Conservation (phyloP, 2,888 invertebrate genomes). For the Tubulanus polymorphus region DNA sequence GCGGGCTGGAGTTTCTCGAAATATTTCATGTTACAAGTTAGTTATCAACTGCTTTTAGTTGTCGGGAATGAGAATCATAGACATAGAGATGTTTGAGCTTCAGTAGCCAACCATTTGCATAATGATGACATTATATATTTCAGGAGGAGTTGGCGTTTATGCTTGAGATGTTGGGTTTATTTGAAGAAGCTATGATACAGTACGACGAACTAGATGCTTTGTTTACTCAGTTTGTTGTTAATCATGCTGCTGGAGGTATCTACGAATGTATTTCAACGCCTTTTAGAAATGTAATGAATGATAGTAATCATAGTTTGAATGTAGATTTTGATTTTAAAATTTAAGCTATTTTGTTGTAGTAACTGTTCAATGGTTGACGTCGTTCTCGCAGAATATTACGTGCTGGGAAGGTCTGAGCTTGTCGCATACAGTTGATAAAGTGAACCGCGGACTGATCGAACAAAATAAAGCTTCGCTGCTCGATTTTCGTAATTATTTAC, state of each 20-base stretch:
- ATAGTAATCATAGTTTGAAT: not conserved
- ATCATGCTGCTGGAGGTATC: slow-evolving; percentile 75
- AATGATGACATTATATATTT: slow-evolving; percentile 5
- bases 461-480: slow-evolving; percentile 67
- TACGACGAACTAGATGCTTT: slow-evolving; percentile 96
- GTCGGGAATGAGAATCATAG: no score
- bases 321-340: no score
- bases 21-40: slow-evolving; percentile 86
- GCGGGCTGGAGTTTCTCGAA: slow-evolving; percentile 90
- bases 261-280: not conserved
- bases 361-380: slow-evolving; percentile 77
- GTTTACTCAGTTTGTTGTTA: slow-evolving; percentile 92
- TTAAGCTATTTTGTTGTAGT: no score
- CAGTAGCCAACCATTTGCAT: no score
- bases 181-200: slow-evolving; percentile 91
- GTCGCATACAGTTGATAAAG: slow-evolving; percentile 41
- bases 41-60: no score
- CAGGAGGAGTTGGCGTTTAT: slow-evolving; percentile 94
- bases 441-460: slow-evolving; percentile 45
- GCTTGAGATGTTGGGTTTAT: slow-evolving; percentile 86
- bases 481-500: slow-evolving; percentile 89
- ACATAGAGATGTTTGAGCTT: no score
- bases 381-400: slow-evolving; percentile 74
- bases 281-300: not conserved
- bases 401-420: slow-evolving; percentile 78